Percentiles rank a stretch among this genome's conserved stretches.
These are phyloP conservation scores for Ommatoiulus sabulosus DNA, from an alignment of 2,888 invertebrate species.

Conservation along the genomic window DNA sequence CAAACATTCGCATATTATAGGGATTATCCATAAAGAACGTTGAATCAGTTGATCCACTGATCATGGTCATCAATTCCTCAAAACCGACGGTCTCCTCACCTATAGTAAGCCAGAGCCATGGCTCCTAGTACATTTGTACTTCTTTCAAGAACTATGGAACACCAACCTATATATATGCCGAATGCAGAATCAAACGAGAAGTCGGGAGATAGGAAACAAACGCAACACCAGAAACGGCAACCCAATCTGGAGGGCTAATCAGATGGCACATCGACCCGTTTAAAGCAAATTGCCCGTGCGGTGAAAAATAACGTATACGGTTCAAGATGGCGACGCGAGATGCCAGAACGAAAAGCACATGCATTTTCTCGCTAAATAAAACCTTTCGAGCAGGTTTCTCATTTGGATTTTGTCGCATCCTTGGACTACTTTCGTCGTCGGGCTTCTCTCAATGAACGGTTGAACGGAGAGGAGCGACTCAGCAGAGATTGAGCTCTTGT, in stretches of 20 bases:
- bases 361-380: neutral
- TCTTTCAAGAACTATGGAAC: too few relatives aligned
- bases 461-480: neutral
- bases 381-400: neutral
- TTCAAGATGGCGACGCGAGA: slow-evolving; percentile 23
- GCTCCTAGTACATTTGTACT: too few relatives aligned
- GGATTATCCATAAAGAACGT: too few relatives aligned
- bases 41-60: too few relatives aligned
- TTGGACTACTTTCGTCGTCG: slow-evolving; percentile 35
- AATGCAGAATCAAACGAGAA: too few relatives aligned
- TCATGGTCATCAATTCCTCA: too few relatives aligned
- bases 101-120: too few relatives aligned
- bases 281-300: neutral
- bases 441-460: neutral
- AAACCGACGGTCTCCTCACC: too few relatives aligned
- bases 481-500: neutral
- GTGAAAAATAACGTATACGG: neutral
- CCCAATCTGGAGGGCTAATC: neutral
- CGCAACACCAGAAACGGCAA: too few relatives aligned
- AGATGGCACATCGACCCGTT: neutral
- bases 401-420: neutral
- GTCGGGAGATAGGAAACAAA: too few relatives aligned
- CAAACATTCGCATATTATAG: too few relatives aligned
- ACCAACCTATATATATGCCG: too few relatives aligned
- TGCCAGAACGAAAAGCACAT: neutral